Base-by-base conservation (phyloP, 2,113 vertebrate species). In the Calcarius ornatus region DNA sequence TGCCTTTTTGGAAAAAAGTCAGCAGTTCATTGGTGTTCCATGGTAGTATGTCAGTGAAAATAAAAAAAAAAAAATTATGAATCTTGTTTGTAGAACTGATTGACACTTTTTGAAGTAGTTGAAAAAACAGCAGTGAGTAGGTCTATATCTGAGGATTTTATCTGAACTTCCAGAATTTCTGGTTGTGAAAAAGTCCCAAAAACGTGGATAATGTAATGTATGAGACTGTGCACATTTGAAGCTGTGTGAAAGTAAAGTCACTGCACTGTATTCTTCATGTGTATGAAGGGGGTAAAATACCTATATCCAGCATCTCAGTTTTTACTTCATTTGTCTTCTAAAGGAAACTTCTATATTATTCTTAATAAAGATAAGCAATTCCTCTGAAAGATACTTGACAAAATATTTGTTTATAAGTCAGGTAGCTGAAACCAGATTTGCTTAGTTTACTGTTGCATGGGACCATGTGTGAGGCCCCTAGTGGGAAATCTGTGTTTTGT, bases 401-500 rank as follows among this genome's bases (percentile, higher is more conserved):
- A 66, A 81, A 42, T 75, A 70, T 23, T 88, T 81, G 5, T 56
- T 73, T 45, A 18, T 16, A 84, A 89, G 31, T 31, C 5, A 1
- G 15, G 15, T n/a, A 66, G 42, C 31, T 90, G 68, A 81, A 73
- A 57, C 30, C 1, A 2, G 30, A 38, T 43, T 80, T 85, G 15
- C 23, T 76, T 38, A 6, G 43, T 56, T 79, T 40, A 42, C 37
- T 81, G 11, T 56, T 90, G 43, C 40, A 31, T 4, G 21, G 65
- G 15, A 50, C 51, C 27, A 8, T 28, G 70, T 48, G 70, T 72
- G 79, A 95, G 63, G 86, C 85, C 79, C 57, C 23, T 47, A 56
- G 65, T 28, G 69, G 37, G 64, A 81, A 93, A 66, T 75, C 18
- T 93, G 79, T 90, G 82, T 57, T 90, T 88, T 83, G 8, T 43